Base-by-base conservation (phyloP, 2,797 vertebrate species). In the Halcyon leucocephala region DNA sequence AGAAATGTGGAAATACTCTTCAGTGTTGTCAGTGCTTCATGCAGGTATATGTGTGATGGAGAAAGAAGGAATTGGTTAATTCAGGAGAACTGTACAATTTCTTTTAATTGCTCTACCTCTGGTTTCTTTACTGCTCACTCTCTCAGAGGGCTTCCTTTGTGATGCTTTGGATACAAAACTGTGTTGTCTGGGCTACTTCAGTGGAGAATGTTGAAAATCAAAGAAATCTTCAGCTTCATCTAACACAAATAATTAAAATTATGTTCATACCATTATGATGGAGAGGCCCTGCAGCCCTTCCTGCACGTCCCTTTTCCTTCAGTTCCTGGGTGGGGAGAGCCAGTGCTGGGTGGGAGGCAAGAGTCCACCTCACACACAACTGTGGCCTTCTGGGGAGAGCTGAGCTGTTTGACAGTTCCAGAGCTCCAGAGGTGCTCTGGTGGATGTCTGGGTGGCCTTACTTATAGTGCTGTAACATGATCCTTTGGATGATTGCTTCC, bases 401-500 rank as follows among this genome's bases (percentile, higher is more conserved):
- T 14, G 44, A 80, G 42, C 15, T 73, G 14, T 55, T 78, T 5
- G 3, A 35, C 19, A 58, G 20, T 11, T 25, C 41, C 49, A 15
- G 1, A n/a, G 55, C 26, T 51, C 55, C 44, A 29, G 22, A 29
- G 17, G 29, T 49, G 22, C 20, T 76, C 64, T 42, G 35, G 1
- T 25, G 6, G 2, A 2, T 41, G 24, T 37, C 51, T 69, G 14
- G 24, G 29, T 41, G 65, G 46, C 35, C 7, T 7, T 13, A 2
- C 24, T 66, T 4, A 1, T 71, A 71, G 49, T 5, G n/a, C 12
- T 52, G 1, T 21, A 66, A 52, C 25, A 31, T 0, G 3, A 33
- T 24, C 19, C 19, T 41, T 37, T n/a, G n/a, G 14, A 52, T 64
- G 26, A 35, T 41, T 57, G 9, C 44, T 93, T 86, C 69, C 46